Evolutionary conservation across 37 sponge, comb jelly and placozoan genomes (phyloP), one percentile per base, ranked within the genome.

Genomic region (Crambe crambe): DNA sequence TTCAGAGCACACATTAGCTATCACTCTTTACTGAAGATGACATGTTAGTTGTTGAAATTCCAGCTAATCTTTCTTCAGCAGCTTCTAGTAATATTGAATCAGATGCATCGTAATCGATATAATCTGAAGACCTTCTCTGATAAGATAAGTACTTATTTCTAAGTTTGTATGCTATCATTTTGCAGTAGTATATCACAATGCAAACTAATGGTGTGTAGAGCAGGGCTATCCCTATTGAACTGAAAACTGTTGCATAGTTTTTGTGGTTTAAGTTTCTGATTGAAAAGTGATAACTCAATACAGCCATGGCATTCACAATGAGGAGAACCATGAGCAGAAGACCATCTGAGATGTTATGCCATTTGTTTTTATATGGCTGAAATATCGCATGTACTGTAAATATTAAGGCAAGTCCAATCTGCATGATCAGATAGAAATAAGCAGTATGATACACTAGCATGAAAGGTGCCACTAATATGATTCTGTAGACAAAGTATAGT

Each of bases 401-500:
- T 2, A 72, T 44, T 22, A 43, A 6, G 6, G 20, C 5, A 5
- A 72, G 29, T 22, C 22, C 2, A 26, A 72, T 5, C 26, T 42
- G 42, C 4, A 42, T 9, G 5, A 72, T 22, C 3, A 42, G 2
- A 43, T 42, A 44, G 40, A 44, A 39, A 8, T 21, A 9, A 22
- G 31, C 2, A 39, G 29, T 2, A n/a, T 22, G 5, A 42, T 25
- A 25, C 4, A 27, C 18, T 9, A 72, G 42, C 2, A 51, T 4
- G 54, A 39, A 72, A 2, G 22, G 8, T 15, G 5, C 54, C 15
- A 72, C 6, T 6, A 43, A 15, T 12, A 47, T 43, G 2, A 22
- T 29, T 6, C 73, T 9, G 42, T 72, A 72, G 54, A 72, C 54
- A n/a, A 72, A 72, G 22, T 43, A 72, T 3, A 72, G 54, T 15